Conservation (phyloP, 2,888 invertebrate species). For the Drosophila picticornis region DNA sequence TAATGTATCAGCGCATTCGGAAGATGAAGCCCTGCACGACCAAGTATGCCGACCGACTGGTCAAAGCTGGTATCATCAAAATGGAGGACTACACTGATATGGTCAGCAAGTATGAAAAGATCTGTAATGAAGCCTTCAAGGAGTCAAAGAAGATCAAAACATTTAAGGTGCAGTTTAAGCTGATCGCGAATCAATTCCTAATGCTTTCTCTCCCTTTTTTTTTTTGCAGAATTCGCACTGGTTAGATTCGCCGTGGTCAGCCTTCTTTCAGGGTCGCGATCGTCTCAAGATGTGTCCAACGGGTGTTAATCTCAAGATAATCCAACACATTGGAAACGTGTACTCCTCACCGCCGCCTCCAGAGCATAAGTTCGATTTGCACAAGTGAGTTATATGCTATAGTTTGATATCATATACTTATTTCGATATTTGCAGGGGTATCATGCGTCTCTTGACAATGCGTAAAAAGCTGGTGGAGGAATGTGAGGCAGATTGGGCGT, state of each 20-base stretch:
- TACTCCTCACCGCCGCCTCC: slow-evolving; percentile 88
- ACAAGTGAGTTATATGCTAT: slow-evolving; percentile 83
- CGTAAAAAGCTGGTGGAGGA: slow-evolving; percentile 96
- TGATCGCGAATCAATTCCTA: too few relatives aligned
- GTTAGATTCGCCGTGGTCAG: slow-evolving; percentile 91
- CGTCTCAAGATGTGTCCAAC: slow-evolving; percentile 87
- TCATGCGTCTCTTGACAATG: slow-evolving; percentile 93
- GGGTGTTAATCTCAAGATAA: slow-evolving; percentile 88
- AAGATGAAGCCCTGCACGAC: slow-evolving; percentile 87
- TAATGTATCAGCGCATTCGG: slow-evolving; percentile 95
- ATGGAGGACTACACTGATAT: slow-evolving; percentile 88
- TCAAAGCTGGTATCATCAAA: slow-evolving; percentile 89
- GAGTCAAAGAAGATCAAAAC: slow-evolving; percentile 88
- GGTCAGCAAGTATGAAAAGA: slow-evolving; percentile 80
- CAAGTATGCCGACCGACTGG: slow-evolving; percentile 89
- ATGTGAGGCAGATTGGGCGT: slow-evolving; percentile 96
- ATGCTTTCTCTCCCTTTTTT: background rate
- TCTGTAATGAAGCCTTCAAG: slow-evolving; percentile 88
- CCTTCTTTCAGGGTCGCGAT: slow-evolving; percentile 87
- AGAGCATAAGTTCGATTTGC: slow-evolving; percentile 87
- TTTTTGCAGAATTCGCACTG: slow-evolving; percentile 86
- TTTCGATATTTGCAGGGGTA: slow-evolving; percentile 86
- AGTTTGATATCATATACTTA: slow-evolving; percentile 14
- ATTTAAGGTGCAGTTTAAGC: slow-evolving; percentile 84
- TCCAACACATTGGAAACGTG: slow-evolving; percentile 88